These are phyloP conservation scores for Orthochromis indermauri DNA, from an alignment of 2,113 vertebrate genomes.

Conservation along the genomic window DNA sequence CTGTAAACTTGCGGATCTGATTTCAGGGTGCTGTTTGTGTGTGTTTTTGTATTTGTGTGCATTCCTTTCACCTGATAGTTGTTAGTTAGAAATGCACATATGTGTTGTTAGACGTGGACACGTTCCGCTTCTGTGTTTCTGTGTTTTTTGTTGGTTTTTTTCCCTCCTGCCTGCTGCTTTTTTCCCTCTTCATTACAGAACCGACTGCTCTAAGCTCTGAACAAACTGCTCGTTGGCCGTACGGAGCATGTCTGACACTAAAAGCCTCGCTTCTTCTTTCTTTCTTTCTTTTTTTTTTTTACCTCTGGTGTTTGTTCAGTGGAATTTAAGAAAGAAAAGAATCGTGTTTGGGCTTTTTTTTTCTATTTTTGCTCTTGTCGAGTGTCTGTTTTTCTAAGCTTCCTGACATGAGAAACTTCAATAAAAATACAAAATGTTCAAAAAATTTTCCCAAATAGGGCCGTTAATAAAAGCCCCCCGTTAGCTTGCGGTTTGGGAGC, in stretches of 20 bases:
- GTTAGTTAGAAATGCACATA: not conserved
- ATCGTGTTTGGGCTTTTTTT: not conserved
- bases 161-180: not conserved
- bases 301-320: not conserved
- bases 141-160: not conserved
- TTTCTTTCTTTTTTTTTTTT: not conserved
- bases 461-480: conserved; percentile 51
- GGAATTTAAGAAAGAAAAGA: not conserved
- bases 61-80: not conserved
- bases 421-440: conserved; percentile 17
- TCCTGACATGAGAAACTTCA: conserved; percentile 37
- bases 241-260: not conserved
- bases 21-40: conserved; percentile 41
- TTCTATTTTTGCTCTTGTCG: not conserved
- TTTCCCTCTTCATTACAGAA: not conserved
- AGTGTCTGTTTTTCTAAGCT: not conserved
- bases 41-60: not conserved
- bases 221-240: not conserved
- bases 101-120: not conserved
- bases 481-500: conserved; percentile 49
- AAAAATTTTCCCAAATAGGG: conserved; percentile 44
- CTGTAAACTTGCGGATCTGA: conserved; percentile 63
- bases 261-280: not conserved
- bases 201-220: not conserved
- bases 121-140: not conserved